Conservation (phyloP, 2,888 invertebrate genomes). For the Cyrtodaria siliqua region DNA sequence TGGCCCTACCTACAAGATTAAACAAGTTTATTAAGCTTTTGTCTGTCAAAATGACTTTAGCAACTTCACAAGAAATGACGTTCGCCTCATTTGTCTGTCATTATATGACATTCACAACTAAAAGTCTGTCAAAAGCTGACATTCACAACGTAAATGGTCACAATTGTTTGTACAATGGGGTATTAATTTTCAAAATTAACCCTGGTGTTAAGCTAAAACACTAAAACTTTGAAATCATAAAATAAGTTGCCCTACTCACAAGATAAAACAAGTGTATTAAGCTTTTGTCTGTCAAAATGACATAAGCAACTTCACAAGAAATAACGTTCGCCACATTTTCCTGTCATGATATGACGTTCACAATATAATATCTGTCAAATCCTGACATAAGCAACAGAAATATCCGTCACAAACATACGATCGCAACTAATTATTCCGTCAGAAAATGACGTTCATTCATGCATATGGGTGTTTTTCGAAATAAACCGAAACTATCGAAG, state of each 20-base stretch:
- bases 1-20: slow-evolving; percentile 17
- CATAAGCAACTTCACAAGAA: slow-evolving; percentile 26
- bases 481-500: no score
- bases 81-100: slow-evolving; percentile 27
- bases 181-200: slow-evolving; percentile 5
- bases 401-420: slow-evolving; percentile 34
- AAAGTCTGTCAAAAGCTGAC: slow-evolving; percentile 33
- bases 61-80: slow-evolving; percentile 27
- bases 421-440: slow-evolving; percentile 24
- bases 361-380: slow-evolving; percentile 32
- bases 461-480: neutral
- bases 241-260: slow-evolving; percentile 20
- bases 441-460: slow-evolving; percentile 30
- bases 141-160: slow-evolving; percentile 21
- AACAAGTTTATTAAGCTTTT: slow-evolving; percentile 16
- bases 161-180: slow-evolving; percentile 10
- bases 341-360: slow-evolving; percentile 31
- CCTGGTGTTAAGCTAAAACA: slow-evolving; percentile 15
- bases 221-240: slow-evolving; percentile 20
- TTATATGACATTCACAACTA: slow-evolving; percentile 26
- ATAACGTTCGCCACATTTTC: slow-evolving; percentile 22
- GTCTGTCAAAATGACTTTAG: slow-evolving; percentile 28
- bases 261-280: slow-evolving; percentile 13
- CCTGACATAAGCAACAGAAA: slow-evolving; percentile 31
- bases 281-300: slow-evolving; percentile 28